These are phyloP conservation scores for Habroteleia sp. DNA, from an alignment of 2,888 invertebrate genomes.

Conservation along the genomic window DNA sequence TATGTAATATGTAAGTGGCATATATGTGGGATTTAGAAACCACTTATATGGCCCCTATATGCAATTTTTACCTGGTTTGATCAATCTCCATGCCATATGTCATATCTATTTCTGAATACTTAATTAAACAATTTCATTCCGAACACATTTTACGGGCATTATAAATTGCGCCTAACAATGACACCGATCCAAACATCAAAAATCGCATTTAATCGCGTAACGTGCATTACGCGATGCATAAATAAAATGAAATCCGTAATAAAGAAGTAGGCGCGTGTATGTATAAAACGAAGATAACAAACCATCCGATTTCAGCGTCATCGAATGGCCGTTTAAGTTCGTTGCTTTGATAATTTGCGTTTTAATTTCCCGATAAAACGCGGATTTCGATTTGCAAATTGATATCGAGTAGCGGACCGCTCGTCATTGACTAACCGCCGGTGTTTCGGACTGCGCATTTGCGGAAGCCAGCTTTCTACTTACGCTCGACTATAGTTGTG, in stretches of 20 bases:
- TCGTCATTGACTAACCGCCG: slow-evolving; percentile 31
- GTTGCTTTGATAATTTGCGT: slow-evolving; percentile 33
- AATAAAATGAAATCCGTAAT: slow-evolving; percentile 5
- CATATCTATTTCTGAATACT: no score
- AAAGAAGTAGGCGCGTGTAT: neutral
- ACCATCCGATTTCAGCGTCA: slow-evolving; percentile 4
- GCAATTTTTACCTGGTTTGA: no score
- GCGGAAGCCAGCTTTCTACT: slow-evolving; percentile 1
- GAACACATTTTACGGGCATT: no score
- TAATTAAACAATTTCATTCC: no score
- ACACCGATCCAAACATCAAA: no score
- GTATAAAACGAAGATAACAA: slow-evolving; percentile 3
- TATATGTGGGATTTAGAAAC: no score
- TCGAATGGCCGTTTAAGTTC: slow-evolving; percentile 26
- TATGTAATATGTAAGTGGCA: no score
- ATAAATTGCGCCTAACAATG: no score
- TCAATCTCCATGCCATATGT: no score
- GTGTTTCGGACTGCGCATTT: slow-evolving; percentile 10
- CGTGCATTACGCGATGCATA: neutral
- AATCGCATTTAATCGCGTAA: neutral
- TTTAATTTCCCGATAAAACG: slow-evolving; percentile 42
- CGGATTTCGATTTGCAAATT: slow-evolving; percentile 37
- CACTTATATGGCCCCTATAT: no score
- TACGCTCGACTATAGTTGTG: neutral
- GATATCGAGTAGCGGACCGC: slow-evolving; percentile 4